These are phyloP conservation scores for Choloepus hoffmanni DNA, from an alignment of 2,113 vertebrate genomes.

Conservation along the genomic window DNA sequence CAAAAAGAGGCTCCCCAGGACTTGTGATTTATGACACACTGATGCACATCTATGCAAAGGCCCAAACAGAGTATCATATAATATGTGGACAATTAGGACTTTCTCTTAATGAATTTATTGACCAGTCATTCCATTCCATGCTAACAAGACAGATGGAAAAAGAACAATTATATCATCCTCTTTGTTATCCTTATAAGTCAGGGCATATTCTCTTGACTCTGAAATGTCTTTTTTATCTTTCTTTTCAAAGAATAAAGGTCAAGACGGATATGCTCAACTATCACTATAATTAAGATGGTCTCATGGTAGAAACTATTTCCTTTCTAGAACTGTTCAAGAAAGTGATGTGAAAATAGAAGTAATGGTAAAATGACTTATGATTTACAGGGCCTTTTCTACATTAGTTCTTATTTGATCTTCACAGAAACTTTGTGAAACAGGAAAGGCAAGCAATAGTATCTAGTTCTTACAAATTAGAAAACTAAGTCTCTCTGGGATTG, in stretches of 20 bases:
- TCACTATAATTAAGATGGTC: constrained; percentile 60
- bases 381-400: not conserved
- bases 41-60: not conserved
- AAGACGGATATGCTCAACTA: constrained; percentile 34
- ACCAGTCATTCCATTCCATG: not conserved
- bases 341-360: constrained; percentile 37
- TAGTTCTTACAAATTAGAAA: constrained; percentile 12
- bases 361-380: constrained; percentile 24
- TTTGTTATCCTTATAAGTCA: constrained; percentile 52
- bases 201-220: constrained; percentile 3
- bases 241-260: constrained; percentile 51
- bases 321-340: constrained; percentile 29
- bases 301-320: constrained; percentile 33
- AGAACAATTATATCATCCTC: constrained; percentile 20
- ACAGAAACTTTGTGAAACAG: not conserved
- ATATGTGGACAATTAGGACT: not conserved
- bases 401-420: constrained; percentile 15
- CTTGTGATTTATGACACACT: not conserved
- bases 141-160: constrained; percentile 49
- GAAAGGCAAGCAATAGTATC: not conserved
- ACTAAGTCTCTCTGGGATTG: not conserved
- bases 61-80: not conserved
- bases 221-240: constrained; percentile 52
- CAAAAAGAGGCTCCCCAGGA: not conserved
- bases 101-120: constrained; percentile 36